phyloP scores from a whole-genome alignment of 2,888 invertebrate genomes.

The Phalera bucephala region DNA sequence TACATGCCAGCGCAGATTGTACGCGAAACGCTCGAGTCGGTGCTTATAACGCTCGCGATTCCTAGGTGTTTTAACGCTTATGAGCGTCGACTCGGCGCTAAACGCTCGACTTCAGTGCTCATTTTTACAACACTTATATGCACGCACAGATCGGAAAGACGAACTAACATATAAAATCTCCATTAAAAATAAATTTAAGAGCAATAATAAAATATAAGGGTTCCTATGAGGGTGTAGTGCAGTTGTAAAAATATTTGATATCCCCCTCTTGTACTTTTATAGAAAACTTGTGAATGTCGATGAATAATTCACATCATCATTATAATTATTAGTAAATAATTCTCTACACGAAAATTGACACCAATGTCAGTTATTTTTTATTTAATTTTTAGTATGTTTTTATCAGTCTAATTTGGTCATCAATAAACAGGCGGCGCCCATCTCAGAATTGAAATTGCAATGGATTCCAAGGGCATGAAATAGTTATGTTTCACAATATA shows the following conservation, averaged over 20 bases:
- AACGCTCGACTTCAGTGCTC: too few relatives aligned
- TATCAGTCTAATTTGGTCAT: slow-evolving; percentile 68
- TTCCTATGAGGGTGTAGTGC: background rate
- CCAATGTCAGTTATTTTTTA: slow-evolving; percentile 41
- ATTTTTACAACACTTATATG: too few relatives aligned
- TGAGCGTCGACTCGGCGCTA: too few relatives aligned
- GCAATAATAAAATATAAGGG: background rate
- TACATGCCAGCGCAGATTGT: too few relatives aligned
- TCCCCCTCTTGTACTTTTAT: slow-evolving; percentile 42
- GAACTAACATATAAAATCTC: background rate
- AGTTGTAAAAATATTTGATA: slow-evolving; percentile 22
- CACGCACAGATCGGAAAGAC: background rate
- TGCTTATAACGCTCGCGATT: too few relatives aligned
- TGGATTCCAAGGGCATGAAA: slow-evolving; percentile 55
- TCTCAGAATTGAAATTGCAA: slow-evolving; percentile 44
- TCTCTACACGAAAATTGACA: slow-evolving; percentile 54
- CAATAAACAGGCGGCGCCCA: slow-evolving; percentile 63
- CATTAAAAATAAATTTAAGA: background rate
- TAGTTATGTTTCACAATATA: slow-evolving; percentile 46
- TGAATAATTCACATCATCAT: slow-evolving; percentile 22
- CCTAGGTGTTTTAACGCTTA: too few relatives aligned
- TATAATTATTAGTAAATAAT: slow-evolving; percentile 41
- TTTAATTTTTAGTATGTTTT: slow-evolving; percentile 43
- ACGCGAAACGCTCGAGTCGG: too few relatives aligned
- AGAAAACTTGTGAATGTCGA: slow-evolving; percentile 34